Percentiles rank a stretch among this genome's conserved stretches.
Evolutionary conservation across 2,797 vertebrate species (phyloP).

Genomic region (Pangasius mekongensis): DNA sequence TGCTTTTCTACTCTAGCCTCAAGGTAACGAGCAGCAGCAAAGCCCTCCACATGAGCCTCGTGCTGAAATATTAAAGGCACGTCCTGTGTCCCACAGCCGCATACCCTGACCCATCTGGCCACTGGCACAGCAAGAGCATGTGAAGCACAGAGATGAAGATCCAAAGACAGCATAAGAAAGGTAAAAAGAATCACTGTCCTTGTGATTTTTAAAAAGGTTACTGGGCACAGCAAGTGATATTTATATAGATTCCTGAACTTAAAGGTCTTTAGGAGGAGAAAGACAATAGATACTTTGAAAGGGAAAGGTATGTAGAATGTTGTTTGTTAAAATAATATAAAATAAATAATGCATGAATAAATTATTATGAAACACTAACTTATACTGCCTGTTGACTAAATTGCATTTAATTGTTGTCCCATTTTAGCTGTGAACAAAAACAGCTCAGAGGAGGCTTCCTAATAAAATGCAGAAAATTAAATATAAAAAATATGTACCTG

Average conservation of each 20-base stretch:
- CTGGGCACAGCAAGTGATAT: background rate
- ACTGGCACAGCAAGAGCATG: constrained; percentile 22
- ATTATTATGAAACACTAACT: background rate
- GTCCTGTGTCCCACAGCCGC: constrained; percentile 63
- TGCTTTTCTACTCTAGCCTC: constrained; percentile 45
- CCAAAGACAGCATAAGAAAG: background rate
- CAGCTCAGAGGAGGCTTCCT: background rate
- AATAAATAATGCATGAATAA: background rate
- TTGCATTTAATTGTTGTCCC: background rate
- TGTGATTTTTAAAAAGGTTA: constrained; percentile 6
- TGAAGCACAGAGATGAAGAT: constrained; percentile 9
- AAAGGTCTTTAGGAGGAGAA: background rate
- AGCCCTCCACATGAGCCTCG: constrained; percentile 47
- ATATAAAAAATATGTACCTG: background rate
- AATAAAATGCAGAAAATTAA: background rate
- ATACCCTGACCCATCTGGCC: constrained; percentile 32
- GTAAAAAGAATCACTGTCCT: background rate
- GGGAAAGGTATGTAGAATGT: background rate
- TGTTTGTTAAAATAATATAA: background rate
- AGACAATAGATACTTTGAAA: background rate
- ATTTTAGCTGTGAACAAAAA: background rate
- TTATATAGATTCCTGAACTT: background rate
- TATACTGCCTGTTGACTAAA: background rate
- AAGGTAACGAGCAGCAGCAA: constrained; percentile 57
- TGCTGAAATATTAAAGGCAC: constrained; percentile 74